Evolutionary conservation across 1,140 invertebrate species (phyloP).

Genomic region (Megalonaias nervosa): DNA sequence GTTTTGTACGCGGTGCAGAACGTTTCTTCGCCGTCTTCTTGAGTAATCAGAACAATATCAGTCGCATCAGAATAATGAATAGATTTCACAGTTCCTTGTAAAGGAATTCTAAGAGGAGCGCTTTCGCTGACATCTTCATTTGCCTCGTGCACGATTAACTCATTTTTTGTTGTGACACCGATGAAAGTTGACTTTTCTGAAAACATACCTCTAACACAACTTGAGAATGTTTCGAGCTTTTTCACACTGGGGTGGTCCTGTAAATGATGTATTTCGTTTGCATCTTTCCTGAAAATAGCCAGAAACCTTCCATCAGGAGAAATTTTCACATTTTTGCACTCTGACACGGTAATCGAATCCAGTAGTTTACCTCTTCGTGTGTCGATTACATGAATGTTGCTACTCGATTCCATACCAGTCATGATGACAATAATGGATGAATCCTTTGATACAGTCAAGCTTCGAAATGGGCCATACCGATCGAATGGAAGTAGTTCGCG

Average conservation of each 20-base stretch:
- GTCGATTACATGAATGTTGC: constrained; percentile 17
- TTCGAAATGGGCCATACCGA: constrained; percentile 23
- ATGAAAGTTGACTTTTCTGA: constrained; percentile 23
- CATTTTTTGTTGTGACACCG: constrained; percentile 6
- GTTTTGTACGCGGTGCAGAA: constrained; percentile 24
- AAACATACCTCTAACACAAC: constrained; percentile 25
- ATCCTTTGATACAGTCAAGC: constrained; percentile 20
- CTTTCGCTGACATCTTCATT: constrained; percentile 11
- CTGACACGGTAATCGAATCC: constrained; percentile 4
- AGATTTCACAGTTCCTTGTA: constrained; percentile 15
- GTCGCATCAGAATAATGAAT: constrained; percentile 18
- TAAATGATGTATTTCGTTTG: constrained; percentile 2
- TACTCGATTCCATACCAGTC: constrained; percentile 3
- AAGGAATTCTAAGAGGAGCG: constrained; percentile 15
- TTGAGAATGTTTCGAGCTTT: constrained; percentile 7
- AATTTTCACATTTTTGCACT: constrained; percentile 15
- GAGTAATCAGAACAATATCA: constrained; percentile 16
- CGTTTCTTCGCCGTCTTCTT: constrained; percentile 14
- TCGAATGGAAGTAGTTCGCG: constrained; percentile 26
- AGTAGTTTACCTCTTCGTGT: constrained; percentile 6
- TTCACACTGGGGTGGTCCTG: constrained; percentile 4
- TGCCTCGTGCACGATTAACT: constrained; percentile 15
- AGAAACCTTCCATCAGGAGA: constrained; percentile 21
- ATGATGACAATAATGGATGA: constrained; percentile 15
- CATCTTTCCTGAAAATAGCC: constrained; percentile 17